Evolutionary conservation across 2,888 invertebrate genomes (phyloP), one percentile per base, ranked within the genome.

Genomic region (Spodoptera littoralis): DNA sequence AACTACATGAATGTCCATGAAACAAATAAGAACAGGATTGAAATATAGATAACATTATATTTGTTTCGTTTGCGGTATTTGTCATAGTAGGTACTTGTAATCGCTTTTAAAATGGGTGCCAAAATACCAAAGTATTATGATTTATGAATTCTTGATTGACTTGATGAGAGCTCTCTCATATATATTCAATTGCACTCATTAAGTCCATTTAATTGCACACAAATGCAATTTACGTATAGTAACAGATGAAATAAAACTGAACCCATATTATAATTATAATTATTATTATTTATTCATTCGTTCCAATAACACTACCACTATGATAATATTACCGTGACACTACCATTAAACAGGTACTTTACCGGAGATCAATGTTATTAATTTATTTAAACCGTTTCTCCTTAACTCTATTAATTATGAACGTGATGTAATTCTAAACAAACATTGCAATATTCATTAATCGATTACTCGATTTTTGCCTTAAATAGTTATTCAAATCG

Each of bases 391-490:
- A 59, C 50, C 51, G 50, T 59, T 68, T 69, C 70, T 73, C 52
- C 58, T 66, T 66, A 75, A 63, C 11, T 36, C 36, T 46, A 52
- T 43, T 45, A 75, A 78, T 73, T 77, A 79, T 75, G 36, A 59
- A 75, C 62, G 75, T 85, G 86, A 85, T 81, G 86, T 79, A 85
- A 85, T 81, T 79, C 46, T 55, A 69, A 79, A 80, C 77, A 77
- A 82, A 70, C 45, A 69, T 85, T 85, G 79, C 85, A 70, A 61
- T 62, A 45, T 61, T 45, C 60, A 68, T 65, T 72, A 70, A 18
- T 55, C 63, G 54, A 75, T 75, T 76, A 72, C 45, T 64, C 45
- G 61, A 50, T 71, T 49, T 55, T 62, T 65, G 65, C 68, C 60
- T 77, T 56, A 60, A 67, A 75, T 77, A 18, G 18, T 18, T 18